Conservation (phyloP, 2,888 invertebrate species). For the Drosophila kokeensis region DNA sequence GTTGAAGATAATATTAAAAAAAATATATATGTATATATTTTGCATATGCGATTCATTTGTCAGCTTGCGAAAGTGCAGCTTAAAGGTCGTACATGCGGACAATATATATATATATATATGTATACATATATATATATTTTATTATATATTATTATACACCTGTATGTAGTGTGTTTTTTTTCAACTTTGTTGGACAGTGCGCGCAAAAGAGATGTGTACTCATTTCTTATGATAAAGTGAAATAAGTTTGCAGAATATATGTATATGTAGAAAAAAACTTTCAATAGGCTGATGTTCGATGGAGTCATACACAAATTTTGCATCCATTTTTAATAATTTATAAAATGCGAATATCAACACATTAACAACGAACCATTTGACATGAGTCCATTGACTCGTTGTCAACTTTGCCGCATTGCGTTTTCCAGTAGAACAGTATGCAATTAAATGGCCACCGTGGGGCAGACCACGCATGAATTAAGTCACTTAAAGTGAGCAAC, state of each 20-base stretch:
- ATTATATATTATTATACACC: neutral
- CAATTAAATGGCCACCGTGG: slow-evolving; percentile 43
- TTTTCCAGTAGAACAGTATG: slow-evolving; percentile 38
- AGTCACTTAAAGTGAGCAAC: slow-evolving; percentile 56
- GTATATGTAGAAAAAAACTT: neutral
- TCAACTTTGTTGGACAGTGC: neutral
- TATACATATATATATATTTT: neutral
- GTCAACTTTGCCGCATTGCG: neutral
- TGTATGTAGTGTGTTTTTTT: neutral
- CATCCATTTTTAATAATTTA: slow-evolving; percentile 36
- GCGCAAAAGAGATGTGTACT: slow-evolving; percentile 11
- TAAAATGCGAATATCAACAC: slow-evolving; percentile 52
- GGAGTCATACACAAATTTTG: neutral
- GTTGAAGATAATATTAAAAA: slow-evolving; percentile 16
- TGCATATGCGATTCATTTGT: slow-evolving; percentile 10
- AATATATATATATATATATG: neutral
- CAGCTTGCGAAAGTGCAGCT: slow-evolving; percentile 28
- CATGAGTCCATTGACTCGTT: slow-evolving; percentile 23
- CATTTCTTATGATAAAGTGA: slow-evolving; percentile 14
- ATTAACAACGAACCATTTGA: slow-evolving; percentile 40
- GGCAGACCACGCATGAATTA: slow-evolving; percentile 36
- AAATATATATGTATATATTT: slow-evolving; percentile 11
- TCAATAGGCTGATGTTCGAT: neutral
- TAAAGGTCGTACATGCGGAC: slow-evolving; percentile 11
- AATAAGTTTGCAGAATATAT: slow-evolving; percentile 2